Conservation (phyloP, 2,113 vertebrate genomes). For the Ornithorhynchus anatinus region DNA sequence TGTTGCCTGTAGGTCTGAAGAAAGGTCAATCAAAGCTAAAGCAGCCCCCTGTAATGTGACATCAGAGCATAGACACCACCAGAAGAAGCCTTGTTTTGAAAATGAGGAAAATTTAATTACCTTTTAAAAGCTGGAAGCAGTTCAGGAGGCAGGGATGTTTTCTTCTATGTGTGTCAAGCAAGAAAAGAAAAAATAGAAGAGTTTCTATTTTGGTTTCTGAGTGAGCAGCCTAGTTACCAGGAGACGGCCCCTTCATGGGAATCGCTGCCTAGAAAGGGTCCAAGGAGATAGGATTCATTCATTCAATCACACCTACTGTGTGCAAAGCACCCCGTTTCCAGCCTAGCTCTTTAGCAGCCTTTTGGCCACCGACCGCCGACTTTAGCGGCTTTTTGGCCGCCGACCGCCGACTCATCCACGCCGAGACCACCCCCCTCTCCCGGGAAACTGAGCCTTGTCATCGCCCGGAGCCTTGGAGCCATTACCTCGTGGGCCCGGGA, state of each 20-base stretch:
- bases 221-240: constrained; percentile 20
- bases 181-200: constrained; percentile 27
- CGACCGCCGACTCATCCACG: too few relatives aligned
- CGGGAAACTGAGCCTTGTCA: too few relatives aligned
- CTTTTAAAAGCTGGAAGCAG: constrained; percentile 77
- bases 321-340: too few relatives aligned
- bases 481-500: too few relatives aligned
- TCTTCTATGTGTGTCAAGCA: constrained; percentile 75
- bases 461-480: too few relatives aligned
- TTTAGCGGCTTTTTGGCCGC: too few relatives aligned
- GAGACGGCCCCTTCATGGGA: constrained; percentile 54
- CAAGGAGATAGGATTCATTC: too few relatives aligned
- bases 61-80: constrained; percentile 54
- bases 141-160: constrained; percentile 78
- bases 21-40: constrained; percentile 67
- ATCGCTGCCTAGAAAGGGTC: constrained; percentile 54
- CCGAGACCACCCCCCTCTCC: too few relatives aligned
- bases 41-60: constrained; percentile 63
- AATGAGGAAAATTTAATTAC: constrained; percentile 75
- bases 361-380: too few relatives aligned
- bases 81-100: constrained; percentile 70
- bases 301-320: too few relatives aligned
- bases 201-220: constrained; percentile 71
- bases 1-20: constrained; percentile 47
- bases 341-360: too few relatives aligned